Conservation (phyloP, 2,797 vertebrate species). For the Percopsis omiscomaycus region DNA sequence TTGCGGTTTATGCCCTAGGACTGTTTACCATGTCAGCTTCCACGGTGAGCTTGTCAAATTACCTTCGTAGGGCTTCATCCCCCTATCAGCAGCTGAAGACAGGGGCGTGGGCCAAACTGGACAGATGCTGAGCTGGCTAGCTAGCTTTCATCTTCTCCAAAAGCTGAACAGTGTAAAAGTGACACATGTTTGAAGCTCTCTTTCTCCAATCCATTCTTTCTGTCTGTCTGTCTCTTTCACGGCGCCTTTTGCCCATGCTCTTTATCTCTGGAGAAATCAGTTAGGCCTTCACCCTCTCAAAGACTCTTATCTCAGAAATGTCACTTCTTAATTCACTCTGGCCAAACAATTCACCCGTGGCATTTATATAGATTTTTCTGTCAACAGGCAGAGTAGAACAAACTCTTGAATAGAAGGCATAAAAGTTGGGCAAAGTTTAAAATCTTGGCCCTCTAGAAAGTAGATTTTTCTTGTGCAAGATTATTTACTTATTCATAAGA, state of each 20-base stretch:
- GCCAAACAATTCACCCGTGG: conserved; percentile 27
- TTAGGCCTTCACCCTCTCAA: conserved; percentile 31
- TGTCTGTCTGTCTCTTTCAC: conserved; percentile 2
- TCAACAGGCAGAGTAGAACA: conserved; percentile 30
- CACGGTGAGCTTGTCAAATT: conserved; percentile 20
- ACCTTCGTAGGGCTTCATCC: conserved; percentile 5
- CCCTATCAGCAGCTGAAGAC: conserved; percentile 16
- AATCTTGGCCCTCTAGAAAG: conserved; percentile 9
- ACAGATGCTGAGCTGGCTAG: background rate
- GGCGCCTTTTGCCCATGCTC: conserved; percentile 2
- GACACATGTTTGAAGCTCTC: conserved; percentile 21
- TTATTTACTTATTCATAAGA: too few relatives aligned
- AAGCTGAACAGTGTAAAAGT: conserved; percentile 1
- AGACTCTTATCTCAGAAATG: conserved; percentile 43
- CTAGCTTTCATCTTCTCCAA: conserved; percentile 13
- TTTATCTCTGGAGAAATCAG: conserved; percentile 41
- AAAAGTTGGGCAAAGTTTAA: conserved; percentile 15
- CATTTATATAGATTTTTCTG: conserved; percentile 44
- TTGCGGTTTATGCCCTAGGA: background rate
- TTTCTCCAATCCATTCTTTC: conserved; percentile 12
- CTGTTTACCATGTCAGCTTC: background rate
- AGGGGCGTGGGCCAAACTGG: background rate
- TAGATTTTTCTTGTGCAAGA: background rate
- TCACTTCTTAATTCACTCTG: conserved; percentile 39
- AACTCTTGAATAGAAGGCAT: conserved; percentile 36